Percentiles rank a stretch among this genome's conserved stretches.
Evolutionary conservation across 2,797 vertebrate species (phyloP).

Genomic region (Triplophysa bombifrons): DNA sequence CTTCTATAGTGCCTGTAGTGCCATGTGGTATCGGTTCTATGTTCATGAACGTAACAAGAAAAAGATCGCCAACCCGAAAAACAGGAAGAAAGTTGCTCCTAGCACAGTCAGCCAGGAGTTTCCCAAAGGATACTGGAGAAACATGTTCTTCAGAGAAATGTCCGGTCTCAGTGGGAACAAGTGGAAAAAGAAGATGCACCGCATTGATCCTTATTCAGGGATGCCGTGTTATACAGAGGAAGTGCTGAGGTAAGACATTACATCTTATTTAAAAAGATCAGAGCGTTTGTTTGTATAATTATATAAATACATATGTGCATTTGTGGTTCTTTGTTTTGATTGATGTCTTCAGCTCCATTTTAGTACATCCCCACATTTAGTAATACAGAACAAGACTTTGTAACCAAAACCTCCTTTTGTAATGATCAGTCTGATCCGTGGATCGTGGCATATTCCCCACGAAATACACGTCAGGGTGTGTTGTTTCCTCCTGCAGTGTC

Average conservation of each 20-base stretch:
- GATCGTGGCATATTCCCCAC: slow-evolving; percentile 36
- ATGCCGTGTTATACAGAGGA: slow-evolving; percentile 78
- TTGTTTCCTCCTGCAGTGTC: slow-evolving; percentile 36
- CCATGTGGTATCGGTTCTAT: slow-evolving; percentile 82
- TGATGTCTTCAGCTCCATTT: neutral
- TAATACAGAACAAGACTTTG: neutral
- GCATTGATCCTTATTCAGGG: slow-evolving; percentile 78
- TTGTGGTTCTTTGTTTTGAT: neutral
- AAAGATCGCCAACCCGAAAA: slow-evolving; percentile 56
- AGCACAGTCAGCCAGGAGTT: slow-evolving; percentile 60
- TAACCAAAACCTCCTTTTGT: slow-evolving; percentile 19
- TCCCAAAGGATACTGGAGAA: slow-evolving; percentile 84
- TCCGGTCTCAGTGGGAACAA: slow-evolving; percentile 64
- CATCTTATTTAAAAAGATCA: too few relatives aligned
- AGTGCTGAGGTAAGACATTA: slow-evolving; percentile 70
- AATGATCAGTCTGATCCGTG: slow-evolving; percentile 29
- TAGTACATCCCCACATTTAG: slow-evolving; percentile 12
- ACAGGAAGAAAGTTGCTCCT: slow-evolving; percentile 56
- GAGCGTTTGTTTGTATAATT: too few relatives aligned
- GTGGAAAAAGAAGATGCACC: slow-evolving; percentile 72
- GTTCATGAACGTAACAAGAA: slow-evolving; percentile 64
- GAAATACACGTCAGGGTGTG: slow-evolving; percentile 29
- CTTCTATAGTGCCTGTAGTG: slow-evolving; percentile 66
- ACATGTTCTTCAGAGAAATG: slow-evolving; percentile 76
- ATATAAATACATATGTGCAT: neutral